Base-by-base conservation (phyloP, 1,140 invertebrate genomes). In the Gryon sp. region DNA sequence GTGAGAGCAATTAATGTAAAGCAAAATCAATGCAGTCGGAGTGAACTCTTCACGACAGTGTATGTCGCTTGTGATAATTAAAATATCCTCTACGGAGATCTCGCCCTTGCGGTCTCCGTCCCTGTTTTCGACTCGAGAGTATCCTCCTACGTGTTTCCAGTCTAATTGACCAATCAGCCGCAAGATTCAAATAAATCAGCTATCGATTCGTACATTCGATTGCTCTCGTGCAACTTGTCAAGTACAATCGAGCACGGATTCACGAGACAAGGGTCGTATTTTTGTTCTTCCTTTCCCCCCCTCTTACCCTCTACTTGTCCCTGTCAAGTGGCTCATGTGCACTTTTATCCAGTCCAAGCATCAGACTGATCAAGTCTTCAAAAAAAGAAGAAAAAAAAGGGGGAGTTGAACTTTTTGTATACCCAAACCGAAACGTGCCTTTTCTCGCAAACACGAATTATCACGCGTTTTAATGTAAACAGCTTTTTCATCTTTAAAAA, bases 91-190 rank as follows among this genome's bases (percentile, higher is more conserved):
- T 84, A 82, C 65, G 38, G 50, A 66, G 57, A 36, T 60, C 74
- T 76, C 73, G 46, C 78, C 75, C 77, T 75, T 84, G 78, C 74
- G 80, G 80, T 74, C 77, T 76, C 74, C 32, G 66, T 62, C 76
- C 59, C 72, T 53, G 52, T 43, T 70, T 76, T 50, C 62, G 36
- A 77, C 55, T 68, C 72, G 77, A 80, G 74, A 81, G 82, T 80
- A 78, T 62, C 68, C 76, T 83, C 57, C 83, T 87, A 89, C 87
- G 87, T 89, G 87, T 84, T 89, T 88, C 74, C 79, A 57, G 79
- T 84, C 82, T 88, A 88, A 89, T 89, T 88, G 86, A 88, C 87
- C 86, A 88, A 89, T 89, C 85, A 87, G 78, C 80, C 76, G 79
- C 80, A 84, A 86, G 82, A 85, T 84, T 87, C 82, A 78, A 83